A percentile compares a stretch with the other conserved stretches of the same genome.
Evolutionary conservation across 2,113 vertebrate species (phyloP).

Genomic region (Zosterops pallidus): DNA sequence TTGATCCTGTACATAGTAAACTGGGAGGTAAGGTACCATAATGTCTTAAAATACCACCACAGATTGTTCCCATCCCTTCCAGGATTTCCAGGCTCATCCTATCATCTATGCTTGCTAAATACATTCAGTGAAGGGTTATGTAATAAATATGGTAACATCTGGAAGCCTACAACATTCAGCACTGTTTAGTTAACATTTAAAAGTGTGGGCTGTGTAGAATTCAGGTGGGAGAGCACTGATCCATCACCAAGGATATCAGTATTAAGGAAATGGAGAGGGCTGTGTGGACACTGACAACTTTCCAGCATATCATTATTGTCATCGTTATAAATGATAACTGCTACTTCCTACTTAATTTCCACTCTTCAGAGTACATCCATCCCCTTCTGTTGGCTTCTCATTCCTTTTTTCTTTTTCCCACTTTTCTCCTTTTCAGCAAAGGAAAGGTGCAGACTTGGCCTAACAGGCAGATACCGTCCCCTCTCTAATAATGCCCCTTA

Average conservation of each 20-base stretch:
- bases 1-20: background rate
- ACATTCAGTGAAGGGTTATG: accelerated
- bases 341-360: background rate
- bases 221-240: background rate
- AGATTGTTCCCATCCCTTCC: background rate
- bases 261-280: background rate
- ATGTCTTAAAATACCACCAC: background rate
- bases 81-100: slow-evolving; percentile 1
- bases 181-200: slow-evolving; percentile 3
- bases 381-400: background rate
- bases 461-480: background rate
- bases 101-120: background rate
- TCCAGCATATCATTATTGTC: background rate
- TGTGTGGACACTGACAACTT: background rate
- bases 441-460: background rate
- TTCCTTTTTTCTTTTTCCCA: background rate
- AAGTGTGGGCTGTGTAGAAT: background rate
- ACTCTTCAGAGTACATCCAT: background rate
- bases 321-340: background rate
- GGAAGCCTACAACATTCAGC: background rate
- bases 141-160: slow-evolving; percentile 25
- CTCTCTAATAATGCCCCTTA: slow-evolving; percentile 63
- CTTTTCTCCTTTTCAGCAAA: background rate
- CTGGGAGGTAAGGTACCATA: background rate
- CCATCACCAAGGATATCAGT: background rate